Base-by-base conservation (phyloP, 53 echinoderm and acorn worm species). In the Stichopus horrens region DNA sequence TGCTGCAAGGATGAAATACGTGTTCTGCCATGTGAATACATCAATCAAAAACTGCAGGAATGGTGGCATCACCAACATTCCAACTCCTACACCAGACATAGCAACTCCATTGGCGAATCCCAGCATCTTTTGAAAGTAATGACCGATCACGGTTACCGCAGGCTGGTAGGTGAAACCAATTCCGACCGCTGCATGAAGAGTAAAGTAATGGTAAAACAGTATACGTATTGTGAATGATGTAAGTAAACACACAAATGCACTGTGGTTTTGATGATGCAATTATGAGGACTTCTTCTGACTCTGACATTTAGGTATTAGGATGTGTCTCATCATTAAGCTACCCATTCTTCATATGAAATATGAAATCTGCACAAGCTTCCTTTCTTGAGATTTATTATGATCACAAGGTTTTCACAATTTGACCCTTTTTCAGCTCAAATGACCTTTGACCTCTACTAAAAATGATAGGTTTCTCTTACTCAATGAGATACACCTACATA, bases 101-200 rank as follows among this genome's bases (percentile, higher is more conserved):
- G 83, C 83, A 0, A 89, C 56, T 7, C 89, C 89, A 83, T 89
- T 89, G 83, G 74, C 89, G 19, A 73, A 59, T 13, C 71, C 89
- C 55, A 89, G 83, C 13, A 14, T 20, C 55, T 57, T 55, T 65
- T 89, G 83, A 53, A 83, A 89, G 75, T 89, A 89, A 59, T 37
- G 59, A 13, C 74, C 57, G 16, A 83, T 83, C 37, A 89, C 58
- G 20, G 82, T 83, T 2, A 83, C 74, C 9, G 89, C 73, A 0
- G 83, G 83, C 73, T 74, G 74, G 9, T 83, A 77, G 37, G 55
- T 55, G 22, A 83, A 73, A 3, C 89, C 89, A 20, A 83, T 83
- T 7, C 89, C 89, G 51, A 89, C 21, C 18, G 74, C 89, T 89
- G 83, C 21, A 79, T 56, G 21, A 82, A 7, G 58, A 63, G 8